Evolutionary conservation across 2,888 invertebrate species (phyloP).

Genomic region (Gnatocerus cornutus): DNA sequence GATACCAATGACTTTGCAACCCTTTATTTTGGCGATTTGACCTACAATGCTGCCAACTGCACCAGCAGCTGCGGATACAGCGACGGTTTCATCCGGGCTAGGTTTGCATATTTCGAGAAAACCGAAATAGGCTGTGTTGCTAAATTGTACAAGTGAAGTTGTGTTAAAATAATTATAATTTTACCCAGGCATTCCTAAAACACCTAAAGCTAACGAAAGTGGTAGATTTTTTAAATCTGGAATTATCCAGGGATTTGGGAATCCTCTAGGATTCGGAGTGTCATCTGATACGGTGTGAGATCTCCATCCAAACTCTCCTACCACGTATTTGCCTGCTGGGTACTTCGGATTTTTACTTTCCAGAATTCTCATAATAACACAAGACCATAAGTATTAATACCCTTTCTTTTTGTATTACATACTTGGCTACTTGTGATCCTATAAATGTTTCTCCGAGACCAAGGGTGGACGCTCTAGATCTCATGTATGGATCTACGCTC

Average conservation of each 20-base stretch:
- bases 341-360: constrained; percentile 78
- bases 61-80: constrained; percentile 83
- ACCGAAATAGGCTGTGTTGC: constrained; percentile 84
- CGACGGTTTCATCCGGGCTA: constrained; percentile 81
- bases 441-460: constrained; percentile 79
- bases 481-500: constrained; percentile 84
- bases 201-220: constrained; percentile 76
- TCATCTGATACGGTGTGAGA: constrained; percentile 74
- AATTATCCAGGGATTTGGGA: constrained; percentile 69
- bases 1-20: constrained; percentile 80
- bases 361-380: constrained; percentile 79
- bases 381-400: constrained; percentile 49
- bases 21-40: constrained; percentile 83
- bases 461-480: constrained; percentile 73
- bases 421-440: constrained; percentile 82
- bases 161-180: constrained; percentile 42
- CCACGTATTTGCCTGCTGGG: constrained; percentile 78
- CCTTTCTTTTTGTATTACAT: constrained; percentile 56
- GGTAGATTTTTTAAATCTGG: constrained; percentile 77
- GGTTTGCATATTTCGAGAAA: constrained; percentile 80
- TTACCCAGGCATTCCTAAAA: constrained; percentile 82
- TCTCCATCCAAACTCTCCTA: constrained; percentile 81
- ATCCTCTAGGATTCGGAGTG: constrained; percentile 14
- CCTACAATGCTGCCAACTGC: constrained; percentile 85
- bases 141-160: constrained; percentile 58